Evolutionary conservation across 92 coral and sea anemone species (phyloP).

Genomic region (Heteractis magnifica): DNA sequence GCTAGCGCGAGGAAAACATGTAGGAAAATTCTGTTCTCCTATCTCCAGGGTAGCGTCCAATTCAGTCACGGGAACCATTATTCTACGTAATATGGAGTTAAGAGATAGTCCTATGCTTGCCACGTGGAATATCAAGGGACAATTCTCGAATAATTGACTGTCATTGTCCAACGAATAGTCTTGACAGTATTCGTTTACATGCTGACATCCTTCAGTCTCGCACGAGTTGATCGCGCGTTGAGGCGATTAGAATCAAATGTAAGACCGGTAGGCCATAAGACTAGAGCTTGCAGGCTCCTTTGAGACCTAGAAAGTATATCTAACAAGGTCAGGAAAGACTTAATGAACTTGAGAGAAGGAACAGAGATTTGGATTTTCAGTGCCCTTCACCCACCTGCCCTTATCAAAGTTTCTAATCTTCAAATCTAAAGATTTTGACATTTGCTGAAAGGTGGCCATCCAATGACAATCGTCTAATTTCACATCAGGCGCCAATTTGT

Average conservation of each 20-base stretch:
- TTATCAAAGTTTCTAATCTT: slow-evolving; percentile 72
- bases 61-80: background rate
- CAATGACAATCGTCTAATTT: slow-evolving; percentile 78
- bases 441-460: slow-evolving; percentile 79
- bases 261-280: slow-evolving; percentile 15
- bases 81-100: slow-evolving; percentile 7
- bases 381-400: slow-evolving; percentile 59
- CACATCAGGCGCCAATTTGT: slow-evolving; percentile 95
- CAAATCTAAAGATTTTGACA: slow-evolving; percentile 89
- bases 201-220: slow-evolving; percentile 47
- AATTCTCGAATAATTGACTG: slow-evolving; percentile 60
- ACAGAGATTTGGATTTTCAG: background rate
- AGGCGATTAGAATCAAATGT: slow-evolving; percentile 24
- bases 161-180: slow-evolving; percentile 65
- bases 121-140: slow-evolving; percentile 51
- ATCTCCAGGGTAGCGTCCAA: slow-evolving; percentile 20
- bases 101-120: slow-evolving; percentile 36
- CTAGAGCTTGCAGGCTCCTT: background rate
- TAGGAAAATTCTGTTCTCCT: slow-evolving; percentile 13
- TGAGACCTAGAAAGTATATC: background rate
- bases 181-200: slow-evolving; percentile 61
- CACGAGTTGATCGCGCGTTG: slow-evolving; percentile 25
- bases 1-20: background rate
- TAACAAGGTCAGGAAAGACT: background rate
- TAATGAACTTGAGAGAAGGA: background rate